Evolutionary conservation across 2,113 vertebrate species (phyloP).

Genomic region (Tetrao urogallus): DNA sequence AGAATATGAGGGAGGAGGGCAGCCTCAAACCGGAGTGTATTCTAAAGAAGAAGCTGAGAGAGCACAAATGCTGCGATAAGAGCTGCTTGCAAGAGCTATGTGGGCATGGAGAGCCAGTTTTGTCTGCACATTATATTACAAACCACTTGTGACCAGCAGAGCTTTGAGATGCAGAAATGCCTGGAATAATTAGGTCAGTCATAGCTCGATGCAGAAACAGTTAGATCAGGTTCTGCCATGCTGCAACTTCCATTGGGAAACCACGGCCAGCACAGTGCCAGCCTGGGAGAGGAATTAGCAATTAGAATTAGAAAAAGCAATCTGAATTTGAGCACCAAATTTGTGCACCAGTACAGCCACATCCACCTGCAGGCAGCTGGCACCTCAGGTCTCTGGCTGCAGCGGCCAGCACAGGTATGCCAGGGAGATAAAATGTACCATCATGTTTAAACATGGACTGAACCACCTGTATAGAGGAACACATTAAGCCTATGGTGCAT

Average conservation of each 20-base stretch:
- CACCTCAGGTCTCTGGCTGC: neutral
- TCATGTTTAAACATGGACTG: neutral
- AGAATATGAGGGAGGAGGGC: neutral
- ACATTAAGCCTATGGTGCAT: rapidly evolving
- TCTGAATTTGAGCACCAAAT: neutral
- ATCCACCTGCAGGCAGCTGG: neutral
- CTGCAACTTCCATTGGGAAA: neutral
- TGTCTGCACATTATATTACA: neutral
- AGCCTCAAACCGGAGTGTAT: rapidly evolving
- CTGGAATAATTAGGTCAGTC: constrained; percentile 48
- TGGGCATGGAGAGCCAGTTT: neutral
- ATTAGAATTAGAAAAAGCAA: too few relatives aligned
- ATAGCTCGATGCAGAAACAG: neutral
- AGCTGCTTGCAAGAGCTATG: neutral
- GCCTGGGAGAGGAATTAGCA: neutral
- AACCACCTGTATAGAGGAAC: neutral
- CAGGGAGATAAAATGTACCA: neutral
- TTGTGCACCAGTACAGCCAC: neutral
- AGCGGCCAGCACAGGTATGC: neutral
- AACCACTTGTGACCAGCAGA: constrained; percentile 22
- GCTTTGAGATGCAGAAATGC: neutral
- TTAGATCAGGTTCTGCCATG: neutral
- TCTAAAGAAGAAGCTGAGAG: neutral
- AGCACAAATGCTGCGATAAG: neutral
- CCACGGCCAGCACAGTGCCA: rapidly evolving